Percentiles rank a stretch among this genome's conserved stretches.
Evolutionary conservation across 64 coral and sea anemone species (phyloP).

Genomic region (Actinia tenebrosa): DNA sequence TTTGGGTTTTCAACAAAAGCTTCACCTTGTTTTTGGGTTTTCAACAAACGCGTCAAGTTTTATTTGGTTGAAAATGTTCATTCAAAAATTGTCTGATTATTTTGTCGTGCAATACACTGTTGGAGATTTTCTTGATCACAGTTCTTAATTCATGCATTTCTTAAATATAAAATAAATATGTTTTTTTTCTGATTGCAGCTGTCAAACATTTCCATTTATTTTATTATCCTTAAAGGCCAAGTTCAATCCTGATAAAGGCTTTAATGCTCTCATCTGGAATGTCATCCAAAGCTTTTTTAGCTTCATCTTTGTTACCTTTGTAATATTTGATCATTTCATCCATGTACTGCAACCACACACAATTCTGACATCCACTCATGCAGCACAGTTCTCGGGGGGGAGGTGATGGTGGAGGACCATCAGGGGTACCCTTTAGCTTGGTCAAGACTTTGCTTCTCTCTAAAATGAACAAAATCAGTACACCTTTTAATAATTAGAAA

Average conservation of each 20-base stretch:
- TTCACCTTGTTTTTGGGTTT: no score
- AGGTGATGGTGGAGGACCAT: slow-evolving; percentile 47
- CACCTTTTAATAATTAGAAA: no score
- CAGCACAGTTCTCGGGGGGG: slow-evolving; percentile 81
- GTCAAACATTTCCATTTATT: not conserved
- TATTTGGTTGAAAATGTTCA: no score
- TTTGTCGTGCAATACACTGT: no score
- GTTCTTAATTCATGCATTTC: no score
- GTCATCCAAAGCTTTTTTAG: slow-evolving; percentile 53
- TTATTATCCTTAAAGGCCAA: slow-evolving; percentile 29
- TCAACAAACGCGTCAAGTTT: no score
- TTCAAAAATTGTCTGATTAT: no score
- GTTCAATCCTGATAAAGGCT: slow-evolving; percentile 85
- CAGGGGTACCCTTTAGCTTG: not conserved
- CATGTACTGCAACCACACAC: slow-evolving; percentile 87
- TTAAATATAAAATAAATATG: no score
- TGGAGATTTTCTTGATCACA: no score
- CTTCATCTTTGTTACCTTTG: slow-evolving; percentile 47
- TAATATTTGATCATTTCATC: slow-evolving; percentile 81
- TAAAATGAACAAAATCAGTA: not conserved
- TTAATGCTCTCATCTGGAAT: slow-evolving; percentile 85
- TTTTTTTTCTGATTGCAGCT: no score
- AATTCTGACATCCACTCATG: slow-evolving; percentile 97
- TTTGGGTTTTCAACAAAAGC: no score
- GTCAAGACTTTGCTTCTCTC: not conserved